phyloP scores from a whole-genome alignment of 1,140 invertebrate genomes.

The Antheraea pernyi region DNA sequence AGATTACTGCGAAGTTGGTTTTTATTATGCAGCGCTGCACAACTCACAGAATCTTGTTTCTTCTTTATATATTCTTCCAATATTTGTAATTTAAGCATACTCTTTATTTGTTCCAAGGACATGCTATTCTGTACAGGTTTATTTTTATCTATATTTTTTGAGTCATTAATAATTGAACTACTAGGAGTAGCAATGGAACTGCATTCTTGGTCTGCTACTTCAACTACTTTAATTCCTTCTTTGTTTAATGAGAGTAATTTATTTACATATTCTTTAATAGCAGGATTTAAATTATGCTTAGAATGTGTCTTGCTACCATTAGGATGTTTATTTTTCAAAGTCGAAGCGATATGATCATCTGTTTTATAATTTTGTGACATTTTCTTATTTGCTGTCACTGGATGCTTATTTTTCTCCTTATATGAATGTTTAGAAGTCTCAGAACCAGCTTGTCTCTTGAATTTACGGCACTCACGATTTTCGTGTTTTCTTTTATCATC shows the following conservation, averaged over 20 bases:
- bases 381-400: background rate
- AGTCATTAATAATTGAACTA: conserved; percentile 74
- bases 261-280: conserved; percentile 73
- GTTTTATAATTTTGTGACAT: background rate
- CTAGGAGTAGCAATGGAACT: conserved; percentile 78
- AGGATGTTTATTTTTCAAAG: conserved; percentile 6
- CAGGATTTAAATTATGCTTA: conserved; percentile 42
- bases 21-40: background rate
- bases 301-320: background rate
- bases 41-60: conserved; percentile 4
- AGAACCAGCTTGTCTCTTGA: background rate
- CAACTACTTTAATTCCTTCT: conserved; percentile 72
- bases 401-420: background rate
- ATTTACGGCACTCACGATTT: background rate
- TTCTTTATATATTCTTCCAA: conserved; percentile 30
- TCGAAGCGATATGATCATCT: background rate
- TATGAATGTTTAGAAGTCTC: background rate
- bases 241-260: conserved; percentile 76
- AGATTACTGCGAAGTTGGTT: background rate
- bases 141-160: conserved; percentile 44
- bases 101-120: conserved; percentile 65
- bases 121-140: conserved; percentile 45
- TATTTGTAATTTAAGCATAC: conserved; percentile 53
- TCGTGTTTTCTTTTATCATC: background rate
- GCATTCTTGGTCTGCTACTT: conserved; percentile 70